Base-by-base conservation (phyloP, 2,888 invertebrate species). In the Leptinotarsa rubiginosa region DNA sequence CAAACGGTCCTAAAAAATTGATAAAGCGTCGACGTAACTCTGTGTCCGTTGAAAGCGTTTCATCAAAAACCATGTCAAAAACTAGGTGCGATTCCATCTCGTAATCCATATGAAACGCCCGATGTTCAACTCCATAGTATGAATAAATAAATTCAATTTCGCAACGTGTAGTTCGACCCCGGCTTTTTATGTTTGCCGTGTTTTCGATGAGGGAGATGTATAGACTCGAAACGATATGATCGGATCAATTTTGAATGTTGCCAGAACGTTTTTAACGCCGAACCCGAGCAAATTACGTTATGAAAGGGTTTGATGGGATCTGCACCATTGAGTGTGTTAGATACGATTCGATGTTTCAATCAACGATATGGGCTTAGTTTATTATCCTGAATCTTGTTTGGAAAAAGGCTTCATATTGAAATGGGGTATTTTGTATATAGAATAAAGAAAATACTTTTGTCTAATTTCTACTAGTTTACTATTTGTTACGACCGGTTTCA, bases 111-210 rank as follows among this genome's bases (percentile, higher is more conserved):
- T 72, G 68, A 62, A 72, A 67, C 31, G 47, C 15, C 54, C 62
- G 47, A 72, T 72, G 67, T 62, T 69, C 75, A 59, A 78, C 75
- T 79, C 77, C 75, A 65, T 67, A 71, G 66, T 70, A 78, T 78
- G 78, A 78, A 78, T 78, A 78, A 78, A 77, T 78, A 78, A 78
- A 78, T 78, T 78, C 78, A 77, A 78, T 78, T 78, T 76, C 65
- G 70, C 64, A 66, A 70, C 67, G 74, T 72, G 78, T 54, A 72
- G 73, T 76, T 73, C 65, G 75, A 70, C 70, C 76, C 72, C 41
- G 70, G 59, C 56, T 50, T 70, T 72, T 73, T 75, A 75, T 75
- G 75, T 72, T 72, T 62, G 64, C 69, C 69, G 50, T 69, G 62
- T 69, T 73, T 65, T 64, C 50, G 41, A 47, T 56, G 67, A 18